phyloP scores from a whole-genome alignment of 2,797 vertebrate genomes.

The Iguana delicatissima region DNA sequence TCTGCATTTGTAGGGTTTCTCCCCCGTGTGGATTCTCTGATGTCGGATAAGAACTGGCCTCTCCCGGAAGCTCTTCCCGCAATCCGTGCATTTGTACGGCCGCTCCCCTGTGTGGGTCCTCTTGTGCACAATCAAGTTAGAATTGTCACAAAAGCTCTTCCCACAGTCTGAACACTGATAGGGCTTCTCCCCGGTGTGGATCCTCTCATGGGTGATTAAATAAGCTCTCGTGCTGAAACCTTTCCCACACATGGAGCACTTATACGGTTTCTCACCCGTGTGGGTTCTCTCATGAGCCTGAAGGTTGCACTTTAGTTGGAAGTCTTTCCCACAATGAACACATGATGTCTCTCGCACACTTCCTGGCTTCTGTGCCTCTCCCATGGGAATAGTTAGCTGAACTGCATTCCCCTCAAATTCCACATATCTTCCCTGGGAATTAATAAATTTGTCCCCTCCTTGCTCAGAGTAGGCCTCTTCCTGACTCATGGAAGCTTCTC shows the following conservation, averaged over 20 bases:
- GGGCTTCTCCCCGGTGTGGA: slow-evolving; percentile 38
- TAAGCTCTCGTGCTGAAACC: slow-evolving; percentile 31
- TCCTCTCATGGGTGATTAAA: slow-evolving; percentile 27
- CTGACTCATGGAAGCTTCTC: neutral
- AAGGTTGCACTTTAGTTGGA: slow-evolving; percentile 44
- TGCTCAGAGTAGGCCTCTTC: neutral
- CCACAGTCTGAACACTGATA: slow-evolving; percentile 36
- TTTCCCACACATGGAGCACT: slow-evolving; percentile 22
- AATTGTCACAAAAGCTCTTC: slow-evolving; percentile 43
- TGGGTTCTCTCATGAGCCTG: slow-evolving; percentile 42
- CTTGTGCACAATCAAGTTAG: slow-evolving; percentile 33
- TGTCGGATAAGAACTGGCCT: slow-evolving; percentile 50
- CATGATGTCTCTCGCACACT: slow-evolving; percentile 11
- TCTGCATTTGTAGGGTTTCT: slow-evolving; percentile 46
- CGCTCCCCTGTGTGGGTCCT: slow-evolving; percentile 48
- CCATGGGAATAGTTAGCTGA: neutral
- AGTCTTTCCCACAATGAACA: slow-evolving; percentile 39
- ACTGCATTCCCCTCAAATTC: neutral
- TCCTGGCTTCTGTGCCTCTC: neutral
- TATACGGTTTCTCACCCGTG: neutral
- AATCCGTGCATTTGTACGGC: slow-evolving; percentile 39
- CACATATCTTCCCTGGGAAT: slow-evolving; percentile 37
- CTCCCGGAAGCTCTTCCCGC: slow-evolving; percentile 50
- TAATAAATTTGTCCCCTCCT: slow-evolving; percentile 25
- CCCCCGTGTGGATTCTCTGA: slow-evolving; percentile 47